Evolutionary conservation across 2,888 invertebrate species (phyloP), one percentile per base, ranked within the genome.

Genomic region (Salticus scenicus): DNA sequence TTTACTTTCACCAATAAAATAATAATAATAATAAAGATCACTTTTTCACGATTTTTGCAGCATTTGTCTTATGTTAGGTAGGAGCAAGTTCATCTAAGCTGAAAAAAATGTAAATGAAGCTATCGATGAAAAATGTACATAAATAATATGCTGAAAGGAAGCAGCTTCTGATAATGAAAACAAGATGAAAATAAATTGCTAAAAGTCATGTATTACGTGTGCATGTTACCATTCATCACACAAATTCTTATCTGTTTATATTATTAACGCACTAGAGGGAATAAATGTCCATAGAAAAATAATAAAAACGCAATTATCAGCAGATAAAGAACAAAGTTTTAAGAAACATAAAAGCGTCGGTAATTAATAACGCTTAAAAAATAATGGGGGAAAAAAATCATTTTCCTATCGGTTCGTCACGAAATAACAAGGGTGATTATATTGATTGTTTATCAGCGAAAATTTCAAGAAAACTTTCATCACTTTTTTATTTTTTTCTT

Each of bases 191-290:
- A 83, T 83, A 77, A 83, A 83, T 83, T 83, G 30, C 83, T 72
- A 41, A 41, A 72, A 77, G 77, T 77, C 83, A 67, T 77, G 82
- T 82, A 76, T 70, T 76, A 76, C 76, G 82, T 82, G 82, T 82
- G 71, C 82, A 72, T 42, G 75, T 82, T 75, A 66, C 77, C 83
- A 83, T 83, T 77, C 77, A 83, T 83, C 83, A 83, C 76, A 72
- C 37, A 77, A 37, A 77, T 83, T 83, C 83, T 83, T 83, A 83
- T 83, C 83, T 83, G 76, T 83, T 83, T 83, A 83, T 83, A 83
- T 83, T 83, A 83, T 83, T 83, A 83, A 83, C 83, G 77, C 83
- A 83, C 83, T 77, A 83, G 77, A 64, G 83, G 83, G 83, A 83
- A 71, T 76, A 83, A 83, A 83, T 64, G 51, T 77, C 77, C 83